A percentile compares a stretch with the other conserved stretches of the same genome.
These are phyloP conservation scores for Micropterix aruncella DNA, from an alignment of 2,888 invertebrate genomes.

Conservation along the genomic window DNA sequence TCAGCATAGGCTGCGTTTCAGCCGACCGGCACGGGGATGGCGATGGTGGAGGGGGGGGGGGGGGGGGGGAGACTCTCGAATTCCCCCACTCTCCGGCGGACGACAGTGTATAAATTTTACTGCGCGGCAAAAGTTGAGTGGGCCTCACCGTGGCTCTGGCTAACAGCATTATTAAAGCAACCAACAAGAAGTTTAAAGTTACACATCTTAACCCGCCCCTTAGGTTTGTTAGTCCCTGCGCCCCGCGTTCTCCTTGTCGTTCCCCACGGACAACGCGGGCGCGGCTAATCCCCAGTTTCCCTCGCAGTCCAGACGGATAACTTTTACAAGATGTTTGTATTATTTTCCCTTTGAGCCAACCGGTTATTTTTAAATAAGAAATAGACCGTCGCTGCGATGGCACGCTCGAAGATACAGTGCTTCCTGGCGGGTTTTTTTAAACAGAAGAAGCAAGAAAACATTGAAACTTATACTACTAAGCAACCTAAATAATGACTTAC, in stretches of 20 bases:
- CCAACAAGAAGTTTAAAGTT: constrained; percentile 13
- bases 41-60: not conserved
- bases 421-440: too few relatives aligned
- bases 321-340: not conserved
- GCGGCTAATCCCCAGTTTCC: not conserved
- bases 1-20: not conserved
- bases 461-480: too few relatives aligned
- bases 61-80: not conserved
- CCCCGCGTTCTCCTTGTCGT: not conserved
- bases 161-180: constrained; percentile 14
- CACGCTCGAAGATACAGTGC: too few relatives aligned
- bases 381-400: too few relatives aligned
- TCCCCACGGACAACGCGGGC: not conserved
- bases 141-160: constrained; percentile 9
- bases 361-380: not conserved
- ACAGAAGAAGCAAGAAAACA: too few relatives aligned
- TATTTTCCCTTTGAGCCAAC: not conserved
- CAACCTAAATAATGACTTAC: too few relatives aligned
- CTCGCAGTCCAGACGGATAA: not conserved
- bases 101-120: constrained; percentile 12
- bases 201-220: constrained; percentile 7
- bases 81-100: constrained; percentile 5
- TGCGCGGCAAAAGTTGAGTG: constrained; percentile 11
- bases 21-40: not conserved
- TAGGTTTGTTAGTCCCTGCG: constrained; percentile 1